Evolutionary conservation across 1,140 invertebrate species (phyloP).

Genomic region (Heliconius nattereri): DNA sequence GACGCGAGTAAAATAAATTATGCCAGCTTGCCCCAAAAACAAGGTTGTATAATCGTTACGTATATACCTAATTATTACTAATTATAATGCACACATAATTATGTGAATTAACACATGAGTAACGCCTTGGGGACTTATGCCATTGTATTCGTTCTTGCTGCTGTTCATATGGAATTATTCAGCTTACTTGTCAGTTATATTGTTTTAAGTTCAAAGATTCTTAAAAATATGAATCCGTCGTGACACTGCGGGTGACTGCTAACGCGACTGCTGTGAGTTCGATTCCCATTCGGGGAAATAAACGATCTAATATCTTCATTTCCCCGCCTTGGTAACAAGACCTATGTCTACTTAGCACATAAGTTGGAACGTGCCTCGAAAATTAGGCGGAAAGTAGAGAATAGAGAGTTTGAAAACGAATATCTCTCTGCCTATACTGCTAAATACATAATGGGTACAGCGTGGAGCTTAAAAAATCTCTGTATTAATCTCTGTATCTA

Average conservation of each 20-base stretch:
- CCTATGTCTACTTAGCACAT: not conserved
- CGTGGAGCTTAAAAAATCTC: not conserved
- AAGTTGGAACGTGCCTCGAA: not conserved
- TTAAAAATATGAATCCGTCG: not conserved
- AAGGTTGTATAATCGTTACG: not conserved
- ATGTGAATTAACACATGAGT: not conserved
- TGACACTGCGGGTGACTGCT: not conserved
- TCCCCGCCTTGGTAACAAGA: not conserved
- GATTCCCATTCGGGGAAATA: not conserved
- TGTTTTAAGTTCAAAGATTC: not conserved
- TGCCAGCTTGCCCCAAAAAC: conserved; percentile 8
- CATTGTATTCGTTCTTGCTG: not conserved
- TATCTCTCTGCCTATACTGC: not conserved
- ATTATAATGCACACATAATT: conserved; percentile 4
- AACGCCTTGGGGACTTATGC: not conserved
- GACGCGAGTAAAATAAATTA: not conserved
- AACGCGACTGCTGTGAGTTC: not conserved
- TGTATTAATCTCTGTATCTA: too few species aligned
- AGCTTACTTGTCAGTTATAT: not conserved
- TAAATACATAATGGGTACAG: not conserved
- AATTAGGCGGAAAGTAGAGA: not conserved
- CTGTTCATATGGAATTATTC: not conserved
- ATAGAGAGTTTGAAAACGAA: not conserved
- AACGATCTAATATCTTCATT: not conserved
- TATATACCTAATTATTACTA: not conserved